Base-by-base conservation (phyloP, 2,888 invertebrate genomes). In the Hofmannophila pseudospretella region DNA sequence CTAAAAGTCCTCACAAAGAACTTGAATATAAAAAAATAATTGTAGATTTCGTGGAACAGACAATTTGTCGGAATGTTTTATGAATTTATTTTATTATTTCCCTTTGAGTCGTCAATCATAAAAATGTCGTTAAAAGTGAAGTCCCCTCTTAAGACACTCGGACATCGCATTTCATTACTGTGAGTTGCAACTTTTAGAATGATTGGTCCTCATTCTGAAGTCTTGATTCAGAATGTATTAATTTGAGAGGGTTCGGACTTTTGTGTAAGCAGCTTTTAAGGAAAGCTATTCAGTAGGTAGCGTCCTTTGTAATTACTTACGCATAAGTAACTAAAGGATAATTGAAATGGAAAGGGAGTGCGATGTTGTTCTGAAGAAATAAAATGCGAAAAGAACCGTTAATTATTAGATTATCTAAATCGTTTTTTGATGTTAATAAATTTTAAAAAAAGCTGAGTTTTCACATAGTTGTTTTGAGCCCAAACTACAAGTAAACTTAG, bases 191-290 rank as follows among this genome's bases (percentile, higher is more conserved):
- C 32, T 32, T 32, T 32, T 32, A 32, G 12, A 22, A 12, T 22
- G 32, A 32, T 54, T 47, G 31, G 29, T 32, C 30, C 27, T 27
- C 44, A 46, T n/a, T 23, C 20, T n/a, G 22, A 23, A 23, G 23
- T 23, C 23, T 4, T n/a, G n/a, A 23, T n/a, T 23, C 8, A 2
- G 23, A 23, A 23, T 23, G 23, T 23, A 23, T n/a, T 23, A 23
- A 23, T 51, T 54, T 34, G 38, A 41, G 40, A 41, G 36, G 35
- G 39, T 40, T 48, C 45, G 27, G 34, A 38, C 41, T 46, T 55
- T 45, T 39, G 42, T 51, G 36, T 42, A 34, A 31, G 31, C 20
- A 32, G 11, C 31, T 20, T 30, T 32, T 32, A 11, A 20, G 9
- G 19, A 10, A 31, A 20, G 10, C 20, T 11, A 1, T 10, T 32